Base-by-base conservation (phyloP, 2,888 invertebrate genomes). In the Nemotelus pantherinus region DNA sequence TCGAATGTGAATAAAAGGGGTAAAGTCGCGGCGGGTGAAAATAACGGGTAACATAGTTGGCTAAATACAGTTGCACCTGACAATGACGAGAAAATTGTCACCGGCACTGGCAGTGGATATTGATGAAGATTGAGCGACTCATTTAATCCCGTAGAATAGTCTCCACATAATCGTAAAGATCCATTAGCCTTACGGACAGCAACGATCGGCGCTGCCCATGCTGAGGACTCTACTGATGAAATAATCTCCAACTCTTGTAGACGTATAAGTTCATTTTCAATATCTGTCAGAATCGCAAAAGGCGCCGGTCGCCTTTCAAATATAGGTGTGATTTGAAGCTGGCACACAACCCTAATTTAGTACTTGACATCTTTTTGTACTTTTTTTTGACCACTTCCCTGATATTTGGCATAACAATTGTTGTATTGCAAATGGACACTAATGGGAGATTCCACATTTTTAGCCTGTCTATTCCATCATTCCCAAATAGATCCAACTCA, bases 81-180 rank as follows among this genome's bases (percentile, higher is more conserved):
- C n/a, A n/a, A n/a, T n/a, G n/a, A n/a, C n/a, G n/a, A n/a, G n/a
- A 57, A 57, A 7, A 57, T 57, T 3, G n/a, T 10, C 9, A 4
- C 57, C 25, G 10, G 10, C n/a, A 57, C 57, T 57, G 25, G 3
- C 10, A 10, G 43, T 48, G 79, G 79, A 78, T 79, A 81, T 41
- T 76, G 78, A 76, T 83, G 80, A n/a, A 80, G 50, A 75, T 81
- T 79, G 3, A 81, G 44, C 5, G 80, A 76, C 6, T 76, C 76
- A 43, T 81, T 81, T 1, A 82, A 78, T n/a, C 81, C 81, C 3
- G 81, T 80, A 6, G 81, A 81, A 70, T 78, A 81, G 67, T 81
- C 80, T 60, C 78, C 79, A 44, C 82, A 82, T 39, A 81, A 80
- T 6, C 82, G 57, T 7, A 82, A 71, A 2, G 70, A 60, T 2